Base-by-base conservation (phyloP, 2,888 invertebrate species). In the Nezara viridula region DNA sequence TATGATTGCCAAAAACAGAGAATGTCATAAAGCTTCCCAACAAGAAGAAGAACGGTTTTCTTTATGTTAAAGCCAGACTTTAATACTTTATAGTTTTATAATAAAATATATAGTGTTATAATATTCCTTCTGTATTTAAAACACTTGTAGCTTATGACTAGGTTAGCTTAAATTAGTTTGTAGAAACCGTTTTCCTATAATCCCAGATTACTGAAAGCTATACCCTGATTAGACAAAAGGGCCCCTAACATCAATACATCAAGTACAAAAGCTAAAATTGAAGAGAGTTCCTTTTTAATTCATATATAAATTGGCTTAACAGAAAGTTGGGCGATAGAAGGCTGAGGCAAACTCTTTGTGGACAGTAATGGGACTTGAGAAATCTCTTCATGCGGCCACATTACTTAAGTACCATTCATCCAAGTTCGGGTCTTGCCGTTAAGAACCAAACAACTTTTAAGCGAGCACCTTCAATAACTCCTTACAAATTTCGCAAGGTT, bases 331-430 rank as follows among this genome's bases (percentile, higher is more conserved):
- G 66, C 32, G 19, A 73, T 73, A 6, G 66, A 73, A 73, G 37
- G 66, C 32, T 24, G 66, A 73, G 32, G 32, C 21, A 1, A 21
- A 73, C 66, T 60, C 66, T 73, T 73, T 37, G 66, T 73, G 32
- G 32, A 37, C 66, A 73, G 16, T 73, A 73, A 73, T 73, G 66
- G 66, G 27, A 37, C 66, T 73, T 37, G 32, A 73, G 66, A 73
- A 73, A 19, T 32, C 66, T 37, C 27, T 32, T 73, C 37, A 21
- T 19, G 4, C 6, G 32, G 66, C 19, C 19, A 73, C 32, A 37
- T 73, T 73, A 37, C 14, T 37, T 16, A 73, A 73, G 32, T 73
- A 73, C 32, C 66, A 73, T 73, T 73, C 10, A 73, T 6, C 19
- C 19, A 73, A 73, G 66, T 73, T 73, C 3, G 60, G 14, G 19